Conservation (phyloP, 2,797 vertebrate genomes). For the Dendrocincla fuliginosa region DNA sequence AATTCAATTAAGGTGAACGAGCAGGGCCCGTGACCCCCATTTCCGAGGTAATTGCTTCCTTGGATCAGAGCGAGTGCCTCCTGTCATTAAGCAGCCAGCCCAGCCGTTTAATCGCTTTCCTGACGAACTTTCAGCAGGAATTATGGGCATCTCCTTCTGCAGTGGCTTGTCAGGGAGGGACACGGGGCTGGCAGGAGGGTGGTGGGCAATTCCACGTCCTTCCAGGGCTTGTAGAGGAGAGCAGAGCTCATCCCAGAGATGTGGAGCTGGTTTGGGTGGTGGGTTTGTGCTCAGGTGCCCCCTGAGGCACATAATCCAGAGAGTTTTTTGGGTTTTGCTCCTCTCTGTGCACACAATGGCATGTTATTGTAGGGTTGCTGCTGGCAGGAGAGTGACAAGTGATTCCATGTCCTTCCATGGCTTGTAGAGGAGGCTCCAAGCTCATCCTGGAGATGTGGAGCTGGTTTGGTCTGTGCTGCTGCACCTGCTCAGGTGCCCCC, state of each 20-base stretch:
- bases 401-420: not conserved
- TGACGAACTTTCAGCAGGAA: constrained; percentile 39
- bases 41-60: constrained; percentile 87
- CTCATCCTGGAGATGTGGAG: not conserved
- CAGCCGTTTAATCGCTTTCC: constrained; percentile 61
- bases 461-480: not conserved
- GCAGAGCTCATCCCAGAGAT: not conserved
- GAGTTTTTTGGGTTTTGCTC: not conserved
- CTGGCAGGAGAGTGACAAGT: not conserved
- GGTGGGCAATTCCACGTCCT: rapidly evolving
- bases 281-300: rapidly evolving
- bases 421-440: not conserved
- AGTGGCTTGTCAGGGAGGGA: not conserved
- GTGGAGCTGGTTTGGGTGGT: rapidly evolving
- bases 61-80: constrained; percentile 67
- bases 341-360: rapidly evolving
- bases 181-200: rapidly evolving
- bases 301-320: not conserved
- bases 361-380: not conserved
- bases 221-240: rapidly evolving
- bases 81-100: constrained; percentile 76
- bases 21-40: constrained; percentile 80
- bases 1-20: constrained; percentile 87
- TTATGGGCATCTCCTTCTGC: not conserved
- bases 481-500: not conserved